Percentiles rank a stretch among this genome's conserved stretches.
Evolutionary conservation across 2,797 vertebrate species (phyloP).

Genomic region (Helarctos malayanus): DNA sequence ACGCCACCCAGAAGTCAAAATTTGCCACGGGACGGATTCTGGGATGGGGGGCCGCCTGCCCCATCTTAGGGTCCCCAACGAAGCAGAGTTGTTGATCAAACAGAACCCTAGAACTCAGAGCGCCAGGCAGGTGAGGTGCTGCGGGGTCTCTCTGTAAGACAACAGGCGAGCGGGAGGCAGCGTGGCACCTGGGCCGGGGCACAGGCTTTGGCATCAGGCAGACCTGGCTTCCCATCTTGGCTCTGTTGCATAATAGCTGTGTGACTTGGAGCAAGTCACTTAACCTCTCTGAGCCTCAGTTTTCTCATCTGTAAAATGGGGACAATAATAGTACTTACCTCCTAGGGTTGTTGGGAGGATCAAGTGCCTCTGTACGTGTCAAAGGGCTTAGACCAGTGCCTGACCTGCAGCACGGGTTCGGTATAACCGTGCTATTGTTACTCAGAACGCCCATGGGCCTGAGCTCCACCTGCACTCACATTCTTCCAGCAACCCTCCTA

Average conservation of each 20-base stretch:
- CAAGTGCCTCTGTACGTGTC: neutral
- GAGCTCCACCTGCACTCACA: neutral
- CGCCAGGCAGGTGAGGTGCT: constrained; percentile 63
- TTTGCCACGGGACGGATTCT: constrained; percentile 7
- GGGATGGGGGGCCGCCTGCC: neutral
- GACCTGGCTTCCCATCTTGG: constrained; percentile 82
- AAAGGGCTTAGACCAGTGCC: constrained; percentile 18
- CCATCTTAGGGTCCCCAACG: constrained; percentile 58
- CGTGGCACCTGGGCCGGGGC: constrained; percentile 69
- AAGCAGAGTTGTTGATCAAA: constrained; percentile 22
- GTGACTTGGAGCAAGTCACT: constrained; percentile 83
- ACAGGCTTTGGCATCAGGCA: constrained; percentile 77
- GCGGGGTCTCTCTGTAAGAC: constrained; percentile 76
- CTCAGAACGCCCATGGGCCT: neutral
- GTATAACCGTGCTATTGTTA: neutral
- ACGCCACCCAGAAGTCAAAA: constrained; percentile 27
- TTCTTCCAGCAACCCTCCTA: constrained; percentile 58
- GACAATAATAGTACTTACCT: constrained; percentile 78
- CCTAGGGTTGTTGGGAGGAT: constrained; percentile 65
- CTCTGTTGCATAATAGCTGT: constrained; percentile 82
- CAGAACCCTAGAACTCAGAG: constrained; percentile 74
- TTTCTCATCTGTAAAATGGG: constrained; percentile 84
- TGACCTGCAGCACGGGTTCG: neutral
- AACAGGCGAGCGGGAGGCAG: constrained; percentile 73
- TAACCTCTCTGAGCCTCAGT: constrained; percentile 84